A percentile compares a stretch with the other conserved stretches of the same genome.
Conservation (phyloP, 2,888 invertebrate species). For the Synergus itoensis region DNA sequence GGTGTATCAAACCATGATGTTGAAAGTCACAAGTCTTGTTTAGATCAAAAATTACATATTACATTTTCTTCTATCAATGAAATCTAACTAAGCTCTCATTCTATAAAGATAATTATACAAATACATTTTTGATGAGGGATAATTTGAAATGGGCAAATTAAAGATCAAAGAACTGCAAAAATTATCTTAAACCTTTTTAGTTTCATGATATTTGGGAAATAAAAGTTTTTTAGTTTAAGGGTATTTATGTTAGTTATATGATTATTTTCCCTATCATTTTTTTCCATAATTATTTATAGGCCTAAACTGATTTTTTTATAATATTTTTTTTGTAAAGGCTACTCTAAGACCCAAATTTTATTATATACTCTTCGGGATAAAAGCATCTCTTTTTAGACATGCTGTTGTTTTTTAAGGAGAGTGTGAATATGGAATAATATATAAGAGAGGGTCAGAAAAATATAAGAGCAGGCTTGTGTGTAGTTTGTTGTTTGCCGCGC, state of each 20-base stretch:
- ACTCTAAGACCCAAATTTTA: background rate
- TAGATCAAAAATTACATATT: background rate
- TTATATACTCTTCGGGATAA: background rate
- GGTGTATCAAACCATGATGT: slow-evolving; percentile 27
- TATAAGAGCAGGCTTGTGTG: slow-evolving; percentile 26
- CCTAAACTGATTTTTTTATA: too few species aligned
- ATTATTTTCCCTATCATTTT: too few species aligned
- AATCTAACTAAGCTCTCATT: background rate
- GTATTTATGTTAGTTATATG: too few species aligned
- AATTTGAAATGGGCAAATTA: background rate
- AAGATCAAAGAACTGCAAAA: background rate
- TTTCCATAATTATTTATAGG: too few species aligned
- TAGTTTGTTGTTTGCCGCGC: slow-evolving; percentile 69
- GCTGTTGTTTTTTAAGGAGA: background rate
- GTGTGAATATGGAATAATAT: slow-evolving; percentile 6
- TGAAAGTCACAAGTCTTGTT: background rate
- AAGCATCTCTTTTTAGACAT: background rate
- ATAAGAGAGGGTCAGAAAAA: slow-evolving; percentile 16
- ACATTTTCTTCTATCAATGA: background rate
- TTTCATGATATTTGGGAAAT: background rate
- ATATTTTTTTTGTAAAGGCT: too few species aligned
- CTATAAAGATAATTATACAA: background rate
- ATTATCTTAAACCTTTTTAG: background rate
- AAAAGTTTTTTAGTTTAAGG: too few species aligned
- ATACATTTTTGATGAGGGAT: background rate